Percentiles rank a stretch among this genome's conserved stretches.
Evolutionary conservation across 2,113 vertebrate genomes (phyloP).

Genomic region (Synodontis membranacea): DNA sequence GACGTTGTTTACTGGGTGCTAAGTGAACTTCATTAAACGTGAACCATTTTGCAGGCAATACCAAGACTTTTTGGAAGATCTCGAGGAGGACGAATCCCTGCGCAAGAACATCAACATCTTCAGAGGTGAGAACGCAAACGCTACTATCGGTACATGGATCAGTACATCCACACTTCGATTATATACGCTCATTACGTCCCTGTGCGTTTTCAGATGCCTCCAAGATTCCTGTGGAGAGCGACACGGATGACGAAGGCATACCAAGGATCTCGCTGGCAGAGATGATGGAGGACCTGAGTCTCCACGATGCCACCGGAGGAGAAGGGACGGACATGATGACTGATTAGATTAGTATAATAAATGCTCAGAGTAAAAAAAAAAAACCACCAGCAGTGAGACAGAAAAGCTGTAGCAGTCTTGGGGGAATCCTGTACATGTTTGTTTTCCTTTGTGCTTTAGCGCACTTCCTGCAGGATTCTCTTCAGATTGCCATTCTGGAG

Average conservation of each 20-base stretch:
- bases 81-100: slow-evolving; percentile 94
- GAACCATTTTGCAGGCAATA: slow-evolving; percentile 79
- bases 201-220: slow-evolving; percentile 69
- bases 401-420: not conserved
- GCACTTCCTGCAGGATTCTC: not conserved
- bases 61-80: slow-evolving; percentile 96
- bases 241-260: slow-evolving; percentile 90
- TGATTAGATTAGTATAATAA: slow-evolving; percentile 47
- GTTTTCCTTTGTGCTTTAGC: not conserved
- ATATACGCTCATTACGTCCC: not conserved
- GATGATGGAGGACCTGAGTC: slow-evolving; percentile 94
- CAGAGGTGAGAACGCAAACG: slow-evolving; percentile 73
- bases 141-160: not conserved
- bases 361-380: not conserved
- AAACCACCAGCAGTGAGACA: not conserved
- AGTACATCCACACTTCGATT: not conserved
- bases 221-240: slow-evolving; percentile 87
- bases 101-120: slow-evolving; percentile 97
- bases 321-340: slow-evolving; percentile 91
- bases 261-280: slow-evolving; percentile 88
- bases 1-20: not conserved
- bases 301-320: slow-evolving; percentile 86
- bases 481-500: not conserved
- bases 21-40: not conserved
- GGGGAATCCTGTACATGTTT: slow-evolving; percentile 3